Conservation (phyloP, 2,797 vertebrate species). For the Spizella passerina region DNA sequence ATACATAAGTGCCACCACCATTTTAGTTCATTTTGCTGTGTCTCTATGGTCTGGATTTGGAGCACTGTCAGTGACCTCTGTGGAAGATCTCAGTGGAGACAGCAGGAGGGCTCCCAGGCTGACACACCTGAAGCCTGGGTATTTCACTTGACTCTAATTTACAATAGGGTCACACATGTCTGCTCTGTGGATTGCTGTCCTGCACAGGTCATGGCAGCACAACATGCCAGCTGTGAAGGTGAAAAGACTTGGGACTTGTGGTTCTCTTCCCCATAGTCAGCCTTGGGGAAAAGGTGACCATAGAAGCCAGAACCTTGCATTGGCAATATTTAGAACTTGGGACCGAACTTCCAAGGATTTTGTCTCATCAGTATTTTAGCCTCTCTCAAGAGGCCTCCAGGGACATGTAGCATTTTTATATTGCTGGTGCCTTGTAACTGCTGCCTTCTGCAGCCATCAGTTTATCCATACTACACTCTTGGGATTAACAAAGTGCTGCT, state of each 20-base stretch:
- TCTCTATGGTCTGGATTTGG: not conserved
- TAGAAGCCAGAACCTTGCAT: not conserved
- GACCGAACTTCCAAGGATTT: not conserved
- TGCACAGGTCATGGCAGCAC: not conserved
- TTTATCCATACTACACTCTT: fast-evolving
- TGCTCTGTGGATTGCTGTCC: not conserved
- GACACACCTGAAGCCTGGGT: not conserved
- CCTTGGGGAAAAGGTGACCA: not conserved
- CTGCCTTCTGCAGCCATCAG: not conserved
- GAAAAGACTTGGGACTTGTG: not conserved
- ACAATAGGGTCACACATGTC: not conserved
- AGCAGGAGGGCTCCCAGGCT: not conserved
- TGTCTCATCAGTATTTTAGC: not conserved
- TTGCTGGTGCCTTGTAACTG: not conserved
- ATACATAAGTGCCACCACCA: not conserved
- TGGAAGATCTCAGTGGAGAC: not conserved
- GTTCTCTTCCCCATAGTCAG: not conserved
- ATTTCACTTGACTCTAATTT: not conserved
- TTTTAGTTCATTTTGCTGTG: not conserved
- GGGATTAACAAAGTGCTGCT: not conserved
- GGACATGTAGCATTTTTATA: not conserved
- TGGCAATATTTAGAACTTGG: not conserved
- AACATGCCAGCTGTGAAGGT: fast-evolving
- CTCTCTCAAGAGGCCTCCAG: not conserved
- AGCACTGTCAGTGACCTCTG: fast-evolving